Evolutionary conservation across 2,888 invertebrate species (phyloP).

Genomic region (Syrista parreyssii): DNA sequence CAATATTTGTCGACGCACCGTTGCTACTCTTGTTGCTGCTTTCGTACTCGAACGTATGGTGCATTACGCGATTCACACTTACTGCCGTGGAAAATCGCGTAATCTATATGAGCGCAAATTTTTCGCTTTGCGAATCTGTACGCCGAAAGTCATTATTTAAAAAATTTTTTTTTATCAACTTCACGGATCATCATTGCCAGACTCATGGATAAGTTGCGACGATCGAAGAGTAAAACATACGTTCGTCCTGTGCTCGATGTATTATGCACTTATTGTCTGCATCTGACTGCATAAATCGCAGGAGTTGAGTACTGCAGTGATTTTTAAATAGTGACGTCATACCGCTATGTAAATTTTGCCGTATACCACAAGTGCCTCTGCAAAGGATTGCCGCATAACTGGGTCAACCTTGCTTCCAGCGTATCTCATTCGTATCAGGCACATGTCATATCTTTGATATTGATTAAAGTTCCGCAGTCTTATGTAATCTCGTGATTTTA

Average conservation of each 20-base stretch:
- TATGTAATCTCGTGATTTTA: background rate
- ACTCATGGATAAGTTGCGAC: background rate
- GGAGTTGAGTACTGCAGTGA: background rate
- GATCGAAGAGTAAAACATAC: background rate
- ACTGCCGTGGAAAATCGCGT: background rate
- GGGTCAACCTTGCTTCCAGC: slow-evolving; percentile 38
- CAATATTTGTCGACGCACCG: slow-evolving; percentile 51
- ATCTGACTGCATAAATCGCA: background rate
- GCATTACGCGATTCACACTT: background rate
- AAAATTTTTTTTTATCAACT: too few relatives aligned
- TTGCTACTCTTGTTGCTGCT: background rate
- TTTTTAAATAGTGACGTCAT: background rate
- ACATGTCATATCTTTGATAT: background rate
- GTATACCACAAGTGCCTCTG: background rate
- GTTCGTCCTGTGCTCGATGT: background rate
- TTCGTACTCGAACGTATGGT: background rate
- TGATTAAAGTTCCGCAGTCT: background rate
- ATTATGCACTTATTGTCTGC: background rate
- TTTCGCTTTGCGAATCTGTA: too few relatives aligned
- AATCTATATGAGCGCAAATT: background rate
- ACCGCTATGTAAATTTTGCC: background rate
- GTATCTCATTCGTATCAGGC: background rate
- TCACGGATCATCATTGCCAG: background rate
- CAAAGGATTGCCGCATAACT: slow-evolving; percentile 35
- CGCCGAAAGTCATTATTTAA: too few relatives aligned